Conservation (phyloP, 2,888 invertebrate species). For the Pseudanteris insignis region DNA sequence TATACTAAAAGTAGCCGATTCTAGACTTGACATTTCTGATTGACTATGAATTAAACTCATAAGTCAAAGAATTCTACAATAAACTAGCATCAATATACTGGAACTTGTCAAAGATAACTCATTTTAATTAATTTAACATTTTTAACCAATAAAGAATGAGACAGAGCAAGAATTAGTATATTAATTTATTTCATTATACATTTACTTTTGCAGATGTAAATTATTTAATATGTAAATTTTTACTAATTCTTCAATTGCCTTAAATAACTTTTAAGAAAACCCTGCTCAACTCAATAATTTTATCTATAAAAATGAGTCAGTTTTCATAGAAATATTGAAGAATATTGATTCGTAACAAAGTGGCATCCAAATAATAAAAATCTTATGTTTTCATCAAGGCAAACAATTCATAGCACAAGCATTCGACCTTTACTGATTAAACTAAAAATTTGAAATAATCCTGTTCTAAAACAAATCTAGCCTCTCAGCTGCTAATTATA, state of each 20-base stretch:
- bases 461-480: constrained; percentile 33
- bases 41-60: too few relatives aligned
- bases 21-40: too few relatives aligned
- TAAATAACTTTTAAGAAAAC: too few relatives aligned
- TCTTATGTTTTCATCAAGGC: constrained; percentile 33
- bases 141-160: too few relatives aligned
- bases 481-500: constrained; percentile 30
- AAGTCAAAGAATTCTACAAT: too few relatives aligned
- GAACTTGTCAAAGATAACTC: not conserved
- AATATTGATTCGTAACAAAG: constrained; percentile 15
- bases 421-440: constrained; percentile 33
- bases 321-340: constrained; percentile 14
- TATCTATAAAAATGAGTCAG: not conserved
- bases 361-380: constrained; percentile 4
- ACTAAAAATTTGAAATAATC: constrained; percentile 24
- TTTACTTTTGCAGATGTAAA: not conserved
- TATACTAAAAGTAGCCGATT: too few relatives aligned
- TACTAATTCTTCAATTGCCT: too few relatives aligned
- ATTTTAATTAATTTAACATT: not conserved
- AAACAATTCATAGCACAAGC: constrained; percentile 20
- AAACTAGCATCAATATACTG: not conserved
- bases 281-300: too few relatives aligned
- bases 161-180: not conserved
- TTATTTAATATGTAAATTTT: too few relatives aligned
- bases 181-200: not conserved